A percentile compares a stretch with the other conserved stretches of the same genome.
phyloP scores from a whole-genome alignment of 2,888 invertebrate species.

The Tetragonula carbonaria region DNA sequence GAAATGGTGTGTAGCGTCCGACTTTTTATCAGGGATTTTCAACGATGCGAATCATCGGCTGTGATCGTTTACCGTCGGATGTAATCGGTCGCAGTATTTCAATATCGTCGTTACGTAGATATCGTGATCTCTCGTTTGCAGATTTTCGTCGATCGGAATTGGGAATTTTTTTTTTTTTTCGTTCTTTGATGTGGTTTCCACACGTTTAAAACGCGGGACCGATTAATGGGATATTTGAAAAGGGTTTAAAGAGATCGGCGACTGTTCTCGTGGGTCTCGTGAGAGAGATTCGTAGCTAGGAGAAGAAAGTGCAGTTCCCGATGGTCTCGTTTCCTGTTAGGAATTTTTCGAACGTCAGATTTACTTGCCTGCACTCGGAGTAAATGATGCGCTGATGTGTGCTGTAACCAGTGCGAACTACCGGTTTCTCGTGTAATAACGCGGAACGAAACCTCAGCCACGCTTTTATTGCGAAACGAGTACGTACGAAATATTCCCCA shows the following conservation, averaged over 20 bases:
- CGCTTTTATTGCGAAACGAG: slow-evolving; percentile 48
- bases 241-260: not conserved
- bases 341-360: slow-evolving; percentile 23
- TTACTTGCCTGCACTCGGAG: not conserved
- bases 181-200: not conserved
- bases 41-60: slow-evolving; percentile 17
- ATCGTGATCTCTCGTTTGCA: not conserved
- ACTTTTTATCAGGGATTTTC: slow-evolving; percentile 28
- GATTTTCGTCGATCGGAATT: not conserved
- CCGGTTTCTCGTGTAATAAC: slow-evolving; percentile 59
- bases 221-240: not conserved
- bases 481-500: slow-evolving; percentile 6
- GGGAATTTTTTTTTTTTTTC: not conserved
- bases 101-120: slow-evolving; percentile 11
- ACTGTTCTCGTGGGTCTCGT: not conserved
- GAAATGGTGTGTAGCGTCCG: not conserved
- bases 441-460: slow-evolving; percentile 42
- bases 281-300: not conserved
- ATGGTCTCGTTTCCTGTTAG: not conserved
- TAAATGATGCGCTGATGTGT: slow-evolving; percentile 20
- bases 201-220: not conserved
- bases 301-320: not conserved
- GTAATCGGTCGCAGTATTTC: slow-evolving; percentile 10
- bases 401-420: slow-evolving; percentile 53
- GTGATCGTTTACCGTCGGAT: slow-evolving; percentile 15